phyloP scores from a whole-genome alignment of 2,113 vertebrate genomes.

The Ptilonorhynchus violaceus region DNA sequence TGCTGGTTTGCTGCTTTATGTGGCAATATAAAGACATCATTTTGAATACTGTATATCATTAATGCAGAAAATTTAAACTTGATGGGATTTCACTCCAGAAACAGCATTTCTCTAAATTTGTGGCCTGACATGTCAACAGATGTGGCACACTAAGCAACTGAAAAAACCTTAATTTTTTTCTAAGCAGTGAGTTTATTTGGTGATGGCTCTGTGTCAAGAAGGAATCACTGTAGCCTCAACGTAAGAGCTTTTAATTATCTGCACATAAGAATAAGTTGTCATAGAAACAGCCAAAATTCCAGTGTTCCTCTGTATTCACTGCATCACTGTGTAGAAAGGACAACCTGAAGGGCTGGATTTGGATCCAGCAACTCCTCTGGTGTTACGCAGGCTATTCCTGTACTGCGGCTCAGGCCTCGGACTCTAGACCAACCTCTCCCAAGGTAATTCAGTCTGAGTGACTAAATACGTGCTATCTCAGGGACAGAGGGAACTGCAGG shows the following conservation, averaged over 20 bases:
- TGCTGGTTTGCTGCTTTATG: neutral
- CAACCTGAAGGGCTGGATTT: neutral
- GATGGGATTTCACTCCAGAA: neutral
- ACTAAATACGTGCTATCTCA: neutral
- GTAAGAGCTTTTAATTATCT: neutral
- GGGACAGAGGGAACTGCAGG: neutral
- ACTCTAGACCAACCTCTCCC: neutral
- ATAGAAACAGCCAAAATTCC: neutral
- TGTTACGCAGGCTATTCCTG: neutral
- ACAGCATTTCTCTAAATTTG: neutral
- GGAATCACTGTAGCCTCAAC: neutral
- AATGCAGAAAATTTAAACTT: neutral
- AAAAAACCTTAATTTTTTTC: neutral
- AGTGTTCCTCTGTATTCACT: neutral
- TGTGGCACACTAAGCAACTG: neutral
- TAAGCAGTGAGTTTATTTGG: neutral
- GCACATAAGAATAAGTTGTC: neutral
- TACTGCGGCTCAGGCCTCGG: fast-evolving
- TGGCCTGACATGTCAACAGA: neutral
- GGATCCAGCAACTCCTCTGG: neutral
- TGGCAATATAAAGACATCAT: neutral
- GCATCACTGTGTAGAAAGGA: neutral
- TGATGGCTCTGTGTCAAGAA: neutral
- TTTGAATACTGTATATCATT: neutral
- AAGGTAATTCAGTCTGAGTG: neutral